Conservation (phyloP, 2,797 vertebrate species). For the Parambassis ranga region DNA sequence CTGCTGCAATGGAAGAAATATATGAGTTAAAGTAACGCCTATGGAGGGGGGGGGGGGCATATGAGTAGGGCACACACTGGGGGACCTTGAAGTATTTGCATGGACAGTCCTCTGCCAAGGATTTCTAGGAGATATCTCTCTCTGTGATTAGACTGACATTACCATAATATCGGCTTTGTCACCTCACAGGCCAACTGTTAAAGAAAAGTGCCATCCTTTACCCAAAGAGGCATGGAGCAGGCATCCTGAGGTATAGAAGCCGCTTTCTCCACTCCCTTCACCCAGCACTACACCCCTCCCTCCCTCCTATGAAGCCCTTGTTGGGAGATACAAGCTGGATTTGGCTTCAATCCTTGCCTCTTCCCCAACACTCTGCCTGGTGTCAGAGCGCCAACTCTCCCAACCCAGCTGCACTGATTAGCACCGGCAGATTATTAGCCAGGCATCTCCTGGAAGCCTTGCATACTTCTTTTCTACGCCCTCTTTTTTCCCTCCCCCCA, state of each 20-base stretch:
- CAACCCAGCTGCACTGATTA: conserved; percentile 89
- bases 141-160: conserved; percentile 78
- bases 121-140: conserved; percentile 64
- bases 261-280: conserved; percentile 59
- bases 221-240: conserved; percentile 53
- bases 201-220: conserved; percentile 63
- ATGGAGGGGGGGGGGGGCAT: background rate
- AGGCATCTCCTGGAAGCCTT: conserved; percentile 84
- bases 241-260: conserved; percentile 70
- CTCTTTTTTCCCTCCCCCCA: conserved; percentile 56
- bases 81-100: conserved; percentile 54
- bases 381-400: conserved; percentile 85
- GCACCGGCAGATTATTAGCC: conserved; percentile 93
- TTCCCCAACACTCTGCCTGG: conserved; percentile 80
- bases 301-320: conserved; percentile 61
- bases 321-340: conserved; percentile 85
- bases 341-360: conserved; percentile 76
- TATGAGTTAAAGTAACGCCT: conserved; percentile 19
- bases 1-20: conserved; percentile 28
- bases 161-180: conserved; percentile 81
- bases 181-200: conserved; percentile 75
- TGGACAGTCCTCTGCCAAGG: conserved; percentile 56
- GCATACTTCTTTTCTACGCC: conserved; percentile 47
- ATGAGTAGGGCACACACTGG: conserved; percentile 21
- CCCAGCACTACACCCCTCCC: conserved; percentile 7